Evolutionary conservation across 2,888 invertebrate species (phyloP), one percentile per base, ranked within the genome.

Genomic region (Hyposoter didymator): DNA sequence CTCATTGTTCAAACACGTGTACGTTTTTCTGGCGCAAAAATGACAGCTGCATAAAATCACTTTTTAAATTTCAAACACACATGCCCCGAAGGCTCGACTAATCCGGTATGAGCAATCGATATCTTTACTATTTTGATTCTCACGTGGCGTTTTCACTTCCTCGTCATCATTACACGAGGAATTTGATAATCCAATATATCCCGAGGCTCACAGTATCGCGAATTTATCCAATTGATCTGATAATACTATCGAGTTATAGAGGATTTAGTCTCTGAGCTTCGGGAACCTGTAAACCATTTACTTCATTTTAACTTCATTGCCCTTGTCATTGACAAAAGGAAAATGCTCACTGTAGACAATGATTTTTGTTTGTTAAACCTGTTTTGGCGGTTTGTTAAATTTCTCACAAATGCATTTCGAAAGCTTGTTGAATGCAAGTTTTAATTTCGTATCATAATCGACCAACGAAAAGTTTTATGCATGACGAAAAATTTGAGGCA

Each of bases 171-270:
- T 70, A 70, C 66, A 47, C 64, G 75, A 64, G 4, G 45, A 28
- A 72, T 75, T 45, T 64, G 70, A 78, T 83, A 76, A 78, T 82
- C 82, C 55, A 78, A 82, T 78, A 74, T 47, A 72, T 72, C 72
- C 47, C 47, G 28, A 28, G 28, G 35, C 69, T 69, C 52, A 69
- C 52, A 73, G 62, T 43, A 62, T 75, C 49, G 62, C 32, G 69
- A 76, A 52, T 69, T 72, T n/a, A 52, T 70, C 59, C 75, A 22
- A 70, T 74, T 79, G 49, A 84, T 83, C 78, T 73, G 22, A 28
- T 45, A 64, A 72, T 67, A 28, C 70, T 14, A 45, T 59, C 22
- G 55, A 47, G n/a, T 19, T 66, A 19, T n/a, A 49, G 70, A 45
- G 49, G 47, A 74, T 73, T 59, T 43, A 28, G 28, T 49, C 12